Evolutionary conservation across 2,113 vertebrate species (phyloP), one percentile per base, ranked within the genome.

Genomic region (Leuciscus idus): DNA sequence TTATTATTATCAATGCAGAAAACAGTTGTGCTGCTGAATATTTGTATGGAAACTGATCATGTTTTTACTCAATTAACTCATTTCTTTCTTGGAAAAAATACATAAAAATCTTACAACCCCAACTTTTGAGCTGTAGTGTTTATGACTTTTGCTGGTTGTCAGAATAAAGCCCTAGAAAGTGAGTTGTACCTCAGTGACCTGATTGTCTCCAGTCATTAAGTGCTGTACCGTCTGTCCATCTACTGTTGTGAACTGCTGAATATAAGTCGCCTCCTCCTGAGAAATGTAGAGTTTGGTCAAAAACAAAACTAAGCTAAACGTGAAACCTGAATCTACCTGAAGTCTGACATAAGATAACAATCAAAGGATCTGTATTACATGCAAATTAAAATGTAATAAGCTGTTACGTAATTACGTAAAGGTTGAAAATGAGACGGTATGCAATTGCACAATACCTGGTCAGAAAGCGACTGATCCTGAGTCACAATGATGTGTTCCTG

Each of bases 151-250:
- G 11, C 70, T 46, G 21, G 10, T 46, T 73, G 15, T 72, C 17
- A 39, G 33, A 72, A 72, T 21, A 43, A 36, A 43, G 19, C 68
- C 39, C n/a, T 62, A 39, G 75, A 30, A 48, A 73, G 12, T 28
- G 3, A 52, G 70, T 19, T 36, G 26, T 85, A 92, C 89, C 89
- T 92, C 88, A 6, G 93, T 94, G 73, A 99, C 97, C 94, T 99
- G 97, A 92, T 97, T 99, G 84, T 99, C 98, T 3, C 96, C 95
- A 0, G 97, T 96, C 91, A 99, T 97, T 72, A 99, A 93, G 84
- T 99, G 98, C 93, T 98, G 98, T 19, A 99, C 96, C 0, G 96
- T 98, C 93, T 98, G 97, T 10, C 98, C 98, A 0, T 99, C 97
- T 0, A 97, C 96, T 0, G 97, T 98, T 0, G 97, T 98, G 85